Base-by-base conservation (phyloP, 2,888 invertebrate species). In the Zygaena filipendulae region DNA sequence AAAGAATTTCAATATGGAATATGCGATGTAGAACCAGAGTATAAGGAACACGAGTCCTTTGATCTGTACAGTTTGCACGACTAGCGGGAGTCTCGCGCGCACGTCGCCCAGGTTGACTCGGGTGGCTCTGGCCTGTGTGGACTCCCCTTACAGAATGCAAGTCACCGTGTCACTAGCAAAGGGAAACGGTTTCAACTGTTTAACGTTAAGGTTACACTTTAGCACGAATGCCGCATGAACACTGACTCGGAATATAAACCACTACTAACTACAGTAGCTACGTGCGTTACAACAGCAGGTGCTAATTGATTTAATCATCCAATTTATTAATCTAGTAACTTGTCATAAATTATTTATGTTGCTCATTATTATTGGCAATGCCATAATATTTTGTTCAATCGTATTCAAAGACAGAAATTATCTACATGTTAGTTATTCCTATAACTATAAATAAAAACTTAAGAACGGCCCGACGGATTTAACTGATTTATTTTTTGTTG, bases 101-200 rank as follows among this genome's bases (percentile, higher is more conserved):
- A 69, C 52, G 47, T 64, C 66, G 58, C 70, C 77, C 77, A 79
- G 77, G 62, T 64, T 77, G 71, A 49, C 58, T 64, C 54, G 42
- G 40, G 32, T 35, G 35, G 34, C 30, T 30, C 36, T 38, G 39
- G 41, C 47, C 42, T 47, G 47, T 44, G 46, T 44, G 47, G 49
- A 46, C 40, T 41, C 39, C 48, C 44, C 47, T 16, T 49, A 47
- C 52, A 40, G 40, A 38, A 50, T 43, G 40, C 45, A 39, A 52
- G 50, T 56, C 61, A 45, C 40, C 35, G 34, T 38, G 36, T 43
- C 37, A n/a, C 50, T 48, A 49, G 53, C 60, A 46, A 41, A 42
- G 45, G 52, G 35, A 43, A 54, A 46, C 59, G 58, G 60, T 70
- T 74, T 66, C 70, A 75, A 72, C 62, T 45, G 48, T 42, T n/a